These are phyloP conservation scores for Whitmania pigra DNA, from an alignment of 1,140 invertebrate genomes.

Conservation along the genomic window DNA sequence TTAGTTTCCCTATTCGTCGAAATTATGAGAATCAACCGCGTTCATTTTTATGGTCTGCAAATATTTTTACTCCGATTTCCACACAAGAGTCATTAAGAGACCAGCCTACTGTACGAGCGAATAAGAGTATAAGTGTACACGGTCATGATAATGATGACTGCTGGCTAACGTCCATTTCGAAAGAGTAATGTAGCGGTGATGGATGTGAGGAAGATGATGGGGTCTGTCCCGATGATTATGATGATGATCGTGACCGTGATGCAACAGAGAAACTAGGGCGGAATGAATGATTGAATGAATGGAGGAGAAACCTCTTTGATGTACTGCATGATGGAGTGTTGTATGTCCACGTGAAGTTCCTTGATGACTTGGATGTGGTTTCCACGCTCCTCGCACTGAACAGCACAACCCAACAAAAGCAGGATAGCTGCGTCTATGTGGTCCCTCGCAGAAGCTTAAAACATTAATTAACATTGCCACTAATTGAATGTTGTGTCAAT, in stretches of 20 bases:
- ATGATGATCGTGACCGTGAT: conserved; percentile 2
- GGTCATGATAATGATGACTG: not conserved
- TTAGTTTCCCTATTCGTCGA: not conserved
- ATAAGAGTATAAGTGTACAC: not conserved
- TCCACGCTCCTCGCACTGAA: not conserved
- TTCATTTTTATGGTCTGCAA: not conserved
- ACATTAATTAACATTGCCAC: too few species aligned
- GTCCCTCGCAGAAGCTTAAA: too few species aligned
- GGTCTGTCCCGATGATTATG: not conserved
- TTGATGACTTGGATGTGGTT: too few species aligned
- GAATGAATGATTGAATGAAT: not conserved
- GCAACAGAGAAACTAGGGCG: not conserved
- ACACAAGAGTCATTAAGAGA: not conserved
- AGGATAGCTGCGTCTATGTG: not conserved
- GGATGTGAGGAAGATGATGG: conserved; percentile 1
- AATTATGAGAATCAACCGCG: not conserved
- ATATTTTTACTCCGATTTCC: too few species aligned
- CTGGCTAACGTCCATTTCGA: not conserved
- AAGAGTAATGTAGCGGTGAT: not conserved
- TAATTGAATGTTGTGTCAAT: too few species aligned
- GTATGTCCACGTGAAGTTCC: too few species aligned
- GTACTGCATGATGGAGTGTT: too few species aligned
- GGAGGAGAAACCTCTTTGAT: not conserved
- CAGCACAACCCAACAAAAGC: not conserved
- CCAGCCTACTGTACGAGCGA: not conserved